Evolutionary conservation across 2,797 vertebrate species (phyloP).

Genomic region (Melanotaenia parkinsoni): DNA sequence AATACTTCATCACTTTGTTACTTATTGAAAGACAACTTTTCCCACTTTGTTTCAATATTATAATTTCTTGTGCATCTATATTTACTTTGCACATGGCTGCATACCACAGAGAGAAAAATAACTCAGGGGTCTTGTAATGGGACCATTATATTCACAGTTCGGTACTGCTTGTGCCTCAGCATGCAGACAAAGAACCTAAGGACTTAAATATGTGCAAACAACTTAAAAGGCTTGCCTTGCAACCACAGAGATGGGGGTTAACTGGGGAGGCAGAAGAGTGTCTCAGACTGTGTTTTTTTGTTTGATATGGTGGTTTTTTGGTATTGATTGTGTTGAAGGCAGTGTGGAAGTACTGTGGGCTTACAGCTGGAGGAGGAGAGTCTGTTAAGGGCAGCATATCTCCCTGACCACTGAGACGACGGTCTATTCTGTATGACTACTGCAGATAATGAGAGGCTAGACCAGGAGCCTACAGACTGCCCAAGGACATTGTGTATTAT

Average conservation of each 20-base stretch:
- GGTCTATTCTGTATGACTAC: slow-evolving; percentile 75
- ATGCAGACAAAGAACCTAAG: slow-evolving; percentile 80
- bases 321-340: slow-evolving; percentile 81
- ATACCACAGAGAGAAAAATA: slow-evolving; percentile 43
- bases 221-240: slow-evolving; percentile 81
- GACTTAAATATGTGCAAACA: slow-evolving; percentile 78
- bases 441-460: slow-evolving; percentile 82
- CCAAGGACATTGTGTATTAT: slow-evolving; percentile 83
- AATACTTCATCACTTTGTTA: slow-evolving; percentile 7
- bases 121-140: slow-evolving; percentile 72
- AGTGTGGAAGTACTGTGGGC: slow-evolving; percentile 75
- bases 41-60: slow-evolving; percentile 40
- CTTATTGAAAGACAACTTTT: slow-evolving; percentile 33
- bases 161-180: slow-evolving; percentile 68
- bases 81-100: slow-evolving; percentile 61
- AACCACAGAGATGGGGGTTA: slow-evolving; percentile 82
- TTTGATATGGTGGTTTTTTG: slow-evolving; percentile 79
- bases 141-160: slow-evolving; percentile 77
- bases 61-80: slow-evolving; percentile 53
- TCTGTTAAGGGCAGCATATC: slow-evolving; percentile 73
- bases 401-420: slow-evolving; percentile 80
- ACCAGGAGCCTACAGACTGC: slow-evolving; percentile 80
- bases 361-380: slow-evolving; percentile 82
- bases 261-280: slow-evolving; percentile 79
- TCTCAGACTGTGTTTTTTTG: slow-evolving; percentile 76